A percentile compares a stretch with the other conserved stretches of the same genome.
Evolutionary conservation across 92 coral and sea anemone species (phyloP).

Genomic region (Palythoa grandis): DNA sequence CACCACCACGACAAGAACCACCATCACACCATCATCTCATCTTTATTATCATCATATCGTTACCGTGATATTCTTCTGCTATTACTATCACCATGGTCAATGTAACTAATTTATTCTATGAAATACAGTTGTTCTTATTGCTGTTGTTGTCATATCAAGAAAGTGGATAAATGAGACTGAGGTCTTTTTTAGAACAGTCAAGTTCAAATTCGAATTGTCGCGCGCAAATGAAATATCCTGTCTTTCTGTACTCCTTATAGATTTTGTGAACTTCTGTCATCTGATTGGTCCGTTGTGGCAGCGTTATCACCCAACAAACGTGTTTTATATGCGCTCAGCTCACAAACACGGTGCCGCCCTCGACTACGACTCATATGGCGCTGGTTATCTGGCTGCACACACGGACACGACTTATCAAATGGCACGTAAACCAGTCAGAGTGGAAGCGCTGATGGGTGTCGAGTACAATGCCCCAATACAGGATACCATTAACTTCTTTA

Average conservation of each 20-base stretch:
- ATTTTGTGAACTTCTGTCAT: constrained; percentile 24
- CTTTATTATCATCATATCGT: no score
- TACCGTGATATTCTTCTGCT: no score
- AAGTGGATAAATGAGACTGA: no score
- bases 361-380: constrained; percentile 36
- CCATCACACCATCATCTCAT: no score
- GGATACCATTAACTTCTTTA: constrained; percentile 42
- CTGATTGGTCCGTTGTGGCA: constrained; percentile 37
- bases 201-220: no score
- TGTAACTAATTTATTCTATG: no score
- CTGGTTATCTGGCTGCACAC: constrained; percentile 43
- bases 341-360: constrained; percentile 23
- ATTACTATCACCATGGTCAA: no score
- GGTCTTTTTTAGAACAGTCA: neutral
- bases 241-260: neutral
- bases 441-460: constrained; percentile 31
- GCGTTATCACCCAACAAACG: constrained; percentile 40
- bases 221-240: neutral
- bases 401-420: constrained; percentile 41
- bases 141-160: no score
- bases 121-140: no score
- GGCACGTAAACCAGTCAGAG: constrained; percentile 34
- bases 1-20: no score
- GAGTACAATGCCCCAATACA: constrained; percentile 35
- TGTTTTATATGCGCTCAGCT: constrained; percentile 40